Conservation (phyloP, 2,113 vertebrate genomes). For the Callopanchax toddi region DNA sequence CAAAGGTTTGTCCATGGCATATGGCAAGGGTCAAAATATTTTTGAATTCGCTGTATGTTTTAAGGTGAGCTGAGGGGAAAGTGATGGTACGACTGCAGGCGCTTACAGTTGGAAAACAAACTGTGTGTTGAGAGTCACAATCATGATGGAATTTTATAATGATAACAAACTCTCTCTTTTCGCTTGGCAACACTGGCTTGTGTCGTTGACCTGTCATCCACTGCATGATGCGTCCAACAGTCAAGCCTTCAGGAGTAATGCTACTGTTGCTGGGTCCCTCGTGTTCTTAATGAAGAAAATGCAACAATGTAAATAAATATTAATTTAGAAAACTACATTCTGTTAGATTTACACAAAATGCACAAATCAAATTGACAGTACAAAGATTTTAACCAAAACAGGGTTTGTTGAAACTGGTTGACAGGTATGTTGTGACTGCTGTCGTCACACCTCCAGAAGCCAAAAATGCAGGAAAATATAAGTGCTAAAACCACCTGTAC, state of each 20-base stretch:
- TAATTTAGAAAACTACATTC: too few species aligned
- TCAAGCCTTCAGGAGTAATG: neutral
- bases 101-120: slow-evolving; percentile 1
- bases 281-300: too few species aligned
- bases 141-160: neutral
- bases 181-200: neutral
- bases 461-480: too few species aligned
- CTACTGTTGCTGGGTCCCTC: too few species aligned
- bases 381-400: too few species aligned
- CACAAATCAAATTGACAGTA: too few species aligned
- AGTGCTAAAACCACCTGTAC: too few species aligned
- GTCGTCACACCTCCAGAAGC: too few species aligned
- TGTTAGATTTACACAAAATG: too few species aligned
- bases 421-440: too few species aligned
- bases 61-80: neutral
- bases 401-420: too few species aligned
- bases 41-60: neutral
- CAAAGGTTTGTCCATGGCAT: neutral
- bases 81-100: neutral
- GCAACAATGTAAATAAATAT: too few species aligned
- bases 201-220: neutral
- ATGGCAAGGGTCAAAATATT: neutral
- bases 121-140: neutral
- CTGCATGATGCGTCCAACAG: neutral
- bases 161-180: neutral